Conservation (phyloP, 2,888 invertebrate genomes). For the Thecophora atra region DNA sequence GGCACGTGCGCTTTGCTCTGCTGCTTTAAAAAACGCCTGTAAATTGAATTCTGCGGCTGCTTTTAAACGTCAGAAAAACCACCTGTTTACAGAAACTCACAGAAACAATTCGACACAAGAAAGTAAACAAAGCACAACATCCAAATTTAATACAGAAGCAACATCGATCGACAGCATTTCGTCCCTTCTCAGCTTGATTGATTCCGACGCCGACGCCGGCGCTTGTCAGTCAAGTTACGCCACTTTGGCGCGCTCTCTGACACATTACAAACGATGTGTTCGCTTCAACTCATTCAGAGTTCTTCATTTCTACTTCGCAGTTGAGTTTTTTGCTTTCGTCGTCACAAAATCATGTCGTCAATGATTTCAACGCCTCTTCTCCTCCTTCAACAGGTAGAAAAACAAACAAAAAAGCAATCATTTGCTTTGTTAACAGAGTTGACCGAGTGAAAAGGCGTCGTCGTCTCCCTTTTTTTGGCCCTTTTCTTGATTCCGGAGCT, state of each 20-base stretch:
- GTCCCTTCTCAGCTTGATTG: constrained; percentile 14
- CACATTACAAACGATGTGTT: constrained; percentile 24
- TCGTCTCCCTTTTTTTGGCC: not conserved
- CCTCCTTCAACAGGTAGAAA: not conserved
- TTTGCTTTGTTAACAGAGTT: not conserved
- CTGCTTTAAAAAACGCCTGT: not conserved
- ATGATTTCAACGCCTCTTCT: constrained; percentile 17
- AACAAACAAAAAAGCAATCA: not conserved
- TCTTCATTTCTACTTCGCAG: not conserved
- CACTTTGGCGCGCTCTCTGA: constrained; percentile 30
- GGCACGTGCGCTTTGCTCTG: constrained; percentile 25
- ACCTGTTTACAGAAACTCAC: constrained; percentile 1
- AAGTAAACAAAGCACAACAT: not conserved
- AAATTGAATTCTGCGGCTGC: constrained; percentile 27
- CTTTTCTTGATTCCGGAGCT: not conserved
- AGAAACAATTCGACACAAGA: constrained; percentile 1
- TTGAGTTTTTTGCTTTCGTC: not conserved
- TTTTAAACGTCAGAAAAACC: not conserved
- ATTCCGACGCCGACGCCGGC: constrained; percentile 29
- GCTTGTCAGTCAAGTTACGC: constrained; percentile 8
- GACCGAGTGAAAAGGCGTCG: not conserved
- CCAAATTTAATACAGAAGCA: not conserved
- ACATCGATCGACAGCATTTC: not conserved
- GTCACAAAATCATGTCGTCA: constrained; percentile 22
- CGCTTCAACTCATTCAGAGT: not conserved